A percentile compares a stretch with the other conserved stretches of the same genome.
phyloP scores from a whole-genome alignment of 2,888 invertebrate genomes.

The Pyrochroa serraticornis region DNA sequence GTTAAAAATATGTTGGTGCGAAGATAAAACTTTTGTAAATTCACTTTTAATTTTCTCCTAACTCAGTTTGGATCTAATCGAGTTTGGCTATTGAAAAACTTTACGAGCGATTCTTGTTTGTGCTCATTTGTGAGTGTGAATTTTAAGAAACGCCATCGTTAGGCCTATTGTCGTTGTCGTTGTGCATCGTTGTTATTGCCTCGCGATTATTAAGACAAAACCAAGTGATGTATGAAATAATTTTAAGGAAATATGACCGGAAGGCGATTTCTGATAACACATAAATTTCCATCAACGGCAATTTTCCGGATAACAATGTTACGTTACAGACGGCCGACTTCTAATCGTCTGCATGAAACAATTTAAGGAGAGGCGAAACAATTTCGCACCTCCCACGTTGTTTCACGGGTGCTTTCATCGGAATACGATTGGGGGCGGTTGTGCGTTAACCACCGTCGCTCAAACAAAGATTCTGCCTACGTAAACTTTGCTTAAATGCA shows the following conservation, averaged over 20 bases:
- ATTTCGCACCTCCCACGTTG: constrained; percentile 56
- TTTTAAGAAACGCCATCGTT: constrained; percentile 28
- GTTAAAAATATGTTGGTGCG: constrained; percentile 29
- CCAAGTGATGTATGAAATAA: constrained; percentile 17
- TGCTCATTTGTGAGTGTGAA: constrained; percentile 29
- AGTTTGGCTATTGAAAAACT: constrained; percentile 35
- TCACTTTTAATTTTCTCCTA: constrained; percentile 35
- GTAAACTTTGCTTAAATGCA: no score
- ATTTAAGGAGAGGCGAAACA: constrained; percentile 58
- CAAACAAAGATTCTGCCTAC: no score
- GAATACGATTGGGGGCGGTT: constrained; percentile 45
- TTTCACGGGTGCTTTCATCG: constrained; percentile 55
- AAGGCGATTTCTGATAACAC: constrained; percentile 5
- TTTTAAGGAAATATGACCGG: constrained; percentile 24
- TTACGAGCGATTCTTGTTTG: constrained; percentile 29
- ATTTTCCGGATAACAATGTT: constrained; percentile 57
- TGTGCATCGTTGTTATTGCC: no score
- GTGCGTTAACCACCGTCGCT: constrained; percentile 39
- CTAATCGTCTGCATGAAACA: constrained; percentile 59
- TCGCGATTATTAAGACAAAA: constrained; percentile 11
- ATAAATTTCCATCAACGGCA: constrained; percentile 50
- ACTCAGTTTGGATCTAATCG: constrained; percentile 36
- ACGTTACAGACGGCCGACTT: constrained; percentile 55
- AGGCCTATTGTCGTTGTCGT: constrained; percentile 19
- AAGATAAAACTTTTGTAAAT: constrained; percentile 28